Base-by-base conservation (phyloP, 2,888 invertebrate species). In the Litoditis marina region DNA sequence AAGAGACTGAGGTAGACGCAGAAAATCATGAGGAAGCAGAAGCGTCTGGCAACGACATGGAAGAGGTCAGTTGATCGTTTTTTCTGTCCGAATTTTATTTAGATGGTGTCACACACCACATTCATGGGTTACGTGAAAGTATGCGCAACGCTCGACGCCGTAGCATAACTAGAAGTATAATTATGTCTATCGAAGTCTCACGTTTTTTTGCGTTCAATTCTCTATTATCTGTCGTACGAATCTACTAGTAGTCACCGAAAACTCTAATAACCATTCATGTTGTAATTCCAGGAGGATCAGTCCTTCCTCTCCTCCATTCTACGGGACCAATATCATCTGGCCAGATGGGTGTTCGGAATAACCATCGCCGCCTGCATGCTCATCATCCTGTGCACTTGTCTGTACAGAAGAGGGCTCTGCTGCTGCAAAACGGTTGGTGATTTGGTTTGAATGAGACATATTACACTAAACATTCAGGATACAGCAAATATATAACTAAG, bases 381-480 rank as follows among this genome's bases (percentile, higher is more conserved):
- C 36, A 31, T 63, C 46, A 58, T 63, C 25, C 28, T 30, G 2
- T 39, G 56, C 44, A 58, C 52, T 19, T 58, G 57, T 44, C 19
- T n/a, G 16, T 53, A 53, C 53, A 53, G 53, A 27, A 27, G 27
- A 27, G 19, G 32, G 27, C 6, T 30, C 5, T 53, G 53, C 34
- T 52, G 42, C 53, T 52, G 42, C 47, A 63, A 63, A 27, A 22
- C 25, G 56, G 56, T 56, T 19, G 32, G 34, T n/a, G n/a, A n/a
- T n/a, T n/a, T n/a, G n/a, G n/a, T n/a, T n/a, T n/a, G n/a, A n/a
- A n/a, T n/a, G 47, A 22, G n/a, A n/a, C n/a, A n/a, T n/a, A n/a
- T n/a, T n/a, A n/a, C n/a, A n/a, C n/a, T n/a, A n/a, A n/a, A n/a
- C n/a, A n/a, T n/a, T n/a, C n/a, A n/a, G n/a, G n/a, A n/a, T n/a